Evolutionary conservation across 2,888 invertebrate genomes (phyloP).

Genomic region (Caenorhabditis wallacei): DNA sequence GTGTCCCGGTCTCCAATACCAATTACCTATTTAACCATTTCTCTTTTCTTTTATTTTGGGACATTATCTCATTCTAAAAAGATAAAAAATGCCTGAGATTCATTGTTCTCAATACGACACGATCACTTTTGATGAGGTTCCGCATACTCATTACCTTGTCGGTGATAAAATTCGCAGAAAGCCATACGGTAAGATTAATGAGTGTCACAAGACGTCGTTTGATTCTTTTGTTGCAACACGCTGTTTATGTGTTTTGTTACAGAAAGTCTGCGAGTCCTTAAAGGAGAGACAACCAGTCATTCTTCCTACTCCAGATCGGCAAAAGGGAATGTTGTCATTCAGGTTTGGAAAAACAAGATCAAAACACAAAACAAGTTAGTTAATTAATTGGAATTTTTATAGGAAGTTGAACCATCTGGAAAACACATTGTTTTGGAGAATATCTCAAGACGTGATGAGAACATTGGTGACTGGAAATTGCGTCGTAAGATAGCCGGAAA

Average conservation of each 20-base stretch:
- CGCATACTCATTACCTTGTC: conserved; percentile 63
- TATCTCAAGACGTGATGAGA: conserved; percentile 83
- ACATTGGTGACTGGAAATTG: conserved; percentile 83
- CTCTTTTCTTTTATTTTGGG: conserved; percentile 14
- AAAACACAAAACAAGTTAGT: neutral
- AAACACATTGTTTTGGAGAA: conserved; percentile 84
- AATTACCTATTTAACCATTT: conserved; percentile 31
- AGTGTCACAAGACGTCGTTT: conserved; percentile 17
- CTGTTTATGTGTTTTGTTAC: conserved; percentile 17
- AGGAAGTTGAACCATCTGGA: conserved; percentile 84
- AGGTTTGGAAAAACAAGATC: conserved; percentile 49
- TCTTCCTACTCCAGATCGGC: conserved; percentile 85
- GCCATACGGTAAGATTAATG: conserved; percentile 57
- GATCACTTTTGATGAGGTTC: conserved; percentile 65
- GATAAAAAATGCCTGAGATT: conserved; percentile 53
- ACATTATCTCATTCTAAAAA: conserved; percentile 3
- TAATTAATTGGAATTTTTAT: conserved; percentile 6
- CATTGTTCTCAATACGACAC: conserved; percentile 55
- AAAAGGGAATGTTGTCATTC: conserved; percentile 85
- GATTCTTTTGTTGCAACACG: neutral
- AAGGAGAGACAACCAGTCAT: conserved; percentile 85
- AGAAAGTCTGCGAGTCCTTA: conserved; percentile 75
- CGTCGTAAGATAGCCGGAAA: conserved; percentile 83
- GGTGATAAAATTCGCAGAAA: conserved; percentile 61
- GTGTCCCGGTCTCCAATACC: conserved; percentile 38